These are phyloP conservation scores for Gadus chalcogrammus DNA, from an alignment of 2,113 vertebrate species.

Conservation along the genomic window DNA sequence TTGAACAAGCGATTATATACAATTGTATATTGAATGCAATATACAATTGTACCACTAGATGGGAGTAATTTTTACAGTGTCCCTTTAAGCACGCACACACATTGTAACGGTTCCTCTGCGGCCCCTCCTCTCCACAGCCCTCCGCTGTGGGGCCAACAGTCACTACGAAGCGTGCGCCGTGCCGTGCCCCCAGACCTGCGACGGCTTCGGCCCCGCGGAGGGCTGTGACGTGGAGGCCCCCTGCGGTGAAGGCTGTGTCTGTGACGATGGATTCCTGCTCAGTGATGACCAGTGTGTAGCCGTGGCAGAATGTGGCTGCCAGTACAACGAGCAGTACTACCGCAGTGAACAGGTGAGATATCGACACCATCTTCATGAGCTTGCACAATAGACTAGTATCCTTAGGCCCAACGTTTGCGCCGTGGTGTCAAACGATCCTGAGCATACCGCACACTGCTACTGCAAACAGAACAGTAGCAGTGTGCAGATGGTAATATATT, in stretches of 20 bases:
- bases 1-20: too few species aligned
- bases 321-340: constrained; percentile 1
- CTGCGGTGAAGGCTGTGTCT: constrained; percentile 1
- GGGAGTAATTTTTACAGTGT: too few species aligned
- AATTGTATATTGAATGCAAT: too few species aligned
- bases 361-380: not conserved
- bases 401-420: too few species aligned
- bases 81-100: too few species aligned
- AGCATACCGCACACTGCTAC: too few species aligned
- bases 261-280: constrained; percentile 6
- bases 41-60: too few species aligned
- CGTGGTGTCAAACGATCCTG: too few species aligned
- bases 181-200: not conserved
- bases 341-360: not conserved
- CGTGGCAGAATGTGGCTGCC: constrained; percentile 1
- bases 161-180: not conserved
- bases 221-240: not conserved
- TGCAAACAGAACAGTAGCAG: too few species aligned
- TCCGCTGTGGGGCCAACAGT: constrained; percentile 34
- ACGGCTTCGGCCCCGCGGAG: not conserved
- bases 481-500: too few species aligned
- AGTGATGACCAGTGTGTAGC: not conserved
- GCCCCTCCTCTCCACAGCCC: constrained; percentile 2
- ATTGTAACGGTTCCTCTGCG: too few species aligned
- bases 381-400: too few species aligned